These are phyloP conservation scores for Chamaetylas fuelleborni DNA, from an alignment of 2,113 vertebrate species.

Conservation along the genomic window DNA sequence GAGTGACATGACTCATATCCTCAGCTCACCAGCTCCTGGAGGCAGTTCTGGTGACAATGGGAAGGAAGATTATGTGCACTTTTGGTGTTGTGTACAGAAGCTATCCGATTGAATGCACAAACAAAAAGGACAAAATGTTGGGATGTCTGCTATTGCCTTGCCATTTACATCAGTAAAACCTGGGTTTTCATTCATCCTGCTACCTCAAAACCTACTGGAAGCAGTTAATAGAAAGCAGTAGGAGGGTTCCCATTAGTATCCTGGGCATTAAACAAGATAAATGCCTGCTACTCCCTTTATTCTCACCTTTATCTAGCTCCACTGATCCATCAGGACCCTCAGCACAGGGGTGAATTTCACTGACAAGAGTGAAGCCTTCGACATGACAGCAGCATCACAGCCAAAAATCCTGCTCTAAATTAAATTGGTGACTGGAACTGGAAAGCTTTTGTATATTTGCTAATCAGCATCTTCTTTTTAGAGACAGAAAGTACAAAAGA, in stretches of 20 bases:
- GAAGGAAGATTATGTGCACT: neutral
- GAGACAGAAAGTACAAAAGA: slow-evolving; percentile 49
- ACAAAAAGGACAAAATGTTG: neutral
- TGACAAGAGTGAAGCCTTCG: neutral
- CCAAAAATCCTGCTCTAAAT: slow-evolving; percentile 17
- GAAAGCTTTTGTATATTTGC: slow-evolving; percentile 50
- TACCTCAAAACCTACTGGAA: neutral
- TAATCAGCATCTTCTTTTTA: slow-evolving; percentile 53
- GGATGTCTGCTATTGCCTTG: neutral
- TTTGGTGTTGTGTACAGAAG: neutral
- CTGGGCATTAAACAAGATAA: neutral
- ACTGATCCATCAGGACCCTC: neutral
- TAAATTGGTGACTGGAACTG: neutral
- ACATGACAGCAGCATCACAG: neutral
- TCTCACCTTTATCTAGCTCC: neutral
- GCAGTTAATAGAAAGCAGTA: neutral
- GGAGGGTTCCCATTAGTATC: neutral
- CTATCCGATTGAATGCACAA: neutral
- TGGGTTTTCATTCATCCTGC: neutral
- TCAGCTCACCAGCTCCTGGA: neutral
- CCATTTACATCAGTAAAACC: neutral
- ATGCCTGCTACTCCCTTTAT: neutral
- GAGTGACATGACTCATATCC: neutral
- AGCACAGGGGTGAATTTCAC: neutral
- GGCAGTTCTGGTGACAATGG: neutral